These are phyloP conservation scores for Amblyopsis hoosieri DNA, from an alignment of 2,797 vertebrate species.

Conservation along the genomic window DNA sequence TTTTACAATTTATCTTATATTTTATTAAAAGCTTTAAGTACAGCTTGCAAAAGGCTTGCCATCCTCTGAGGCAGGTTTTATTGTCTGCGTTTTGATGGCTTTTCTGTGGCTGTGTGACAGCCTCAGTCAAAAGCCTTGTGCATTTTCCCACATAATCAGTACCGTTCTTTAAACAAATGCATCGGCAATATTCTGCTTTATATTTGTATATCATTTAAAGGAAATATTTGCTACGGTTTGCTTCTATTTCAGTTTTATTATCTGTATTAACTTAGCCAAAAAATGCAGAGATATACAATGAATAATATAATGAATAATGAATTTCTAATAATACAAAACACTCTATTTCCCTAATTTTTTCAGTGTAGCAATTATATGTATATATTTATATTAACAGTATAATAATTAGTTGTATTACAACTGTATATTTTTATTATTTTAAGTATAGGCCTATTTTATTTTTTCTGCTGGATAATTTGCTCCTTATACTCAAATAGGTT, in stretches of 20 bases:
- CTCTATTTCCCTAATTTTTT: neutral
- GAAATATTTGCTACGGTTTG: too few relatives aligned
- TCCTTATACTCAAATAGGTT: neutral
- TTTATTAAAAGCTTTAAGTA: too few relatives aligned
- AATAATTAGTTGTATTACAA: neutral
- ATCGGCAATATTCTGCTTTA: neutral
- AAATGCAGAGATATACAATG: too few relatives aligned
- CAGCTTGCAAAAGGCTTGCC: constrained; percentile 4
- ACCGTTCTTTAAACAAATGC: constrained; percentile 18
- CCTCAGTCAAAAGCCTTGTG: constrained; percentile 7
- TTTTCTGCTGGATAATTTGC: neutral
- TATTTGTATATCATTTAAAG: neutral
- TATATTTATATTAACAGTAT: neutral
- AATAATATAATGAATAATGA: too few relatives aligned
- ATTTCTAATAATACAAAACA: too few relatives aligned
- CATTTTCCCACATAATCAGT: constrained; percentile 2
- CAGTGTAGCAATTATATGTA: too few relatives aligned
- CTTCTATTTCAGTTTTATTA: neutral
- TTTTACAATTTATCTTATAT: neutral
- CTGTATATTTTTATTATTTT: neutral
- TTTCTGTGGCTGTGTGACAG: constrained; percentile 48
- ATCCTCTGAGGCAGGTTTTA: constrained; percentile 45
- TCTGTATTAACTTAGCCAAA: neutral
- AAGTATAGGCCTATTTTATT: neutral
- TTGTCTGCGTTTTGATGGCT: constrained; percentile 81